These are phyloP conservation scores for Hetaerina americana DNA, from an alignment of 1,140 invertebrate genomes.

Conservation along the genomic window DNA sequence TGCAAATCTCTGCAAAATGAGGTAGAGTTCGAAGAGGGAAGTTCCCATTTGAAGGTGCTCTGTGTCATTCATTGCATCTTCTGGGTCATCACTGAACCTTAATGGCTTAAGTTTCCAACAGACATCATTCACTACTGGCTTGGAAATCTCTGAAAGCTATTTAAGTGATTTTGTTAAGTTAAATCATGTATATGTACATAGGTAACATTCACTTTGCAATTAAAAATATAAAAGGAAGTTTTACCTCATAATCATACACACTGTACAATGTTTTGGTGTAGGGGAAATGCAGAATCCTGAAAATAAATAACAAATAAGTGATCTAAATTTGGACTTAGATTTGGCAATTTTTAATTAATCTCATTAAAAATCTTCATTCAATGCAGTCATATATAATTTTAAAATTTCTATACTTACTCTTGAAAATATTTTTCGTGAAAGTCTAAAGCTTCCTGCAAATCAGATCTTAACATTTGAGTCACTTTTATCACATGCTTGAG, in stretches of 20 bases:
- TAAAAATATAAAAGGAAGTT: constrained; percentile 11
- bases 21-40: constrained; percentile 79
- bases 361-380: too few species aligned
- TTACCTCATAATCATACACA: constrained; percentile 60
- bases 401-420: constrained; percentile 40
- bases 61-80: constrained; percentile 19
- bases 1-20: constrained; percentile 73
- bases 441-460: constrained; percentile 66
- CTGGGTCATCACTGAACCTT: constrained; percentile 16
- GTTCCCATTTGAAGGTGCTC: constrained; percentile 65
- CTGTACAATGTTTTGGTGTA: constrained; percentile 58
- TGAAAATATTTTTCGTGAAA: constrained; percentile 71
- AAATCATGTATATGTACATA: not conserved
- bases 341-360: too few species aligned
- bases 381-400: too few species aligned
- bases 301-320: constrained; percentile 22
- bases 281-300: constrained; percentile 50
- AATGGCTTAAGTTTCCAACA: constrained; percentile 57
- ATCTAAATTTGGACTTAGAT: too few species aligned
- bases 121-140: constrained; percentile 53
- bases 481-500: constrained; percentile 67
- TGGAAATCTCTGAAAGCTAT: constrained; percentile 48
- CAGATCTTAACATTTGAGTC: constrained; percentile 63
- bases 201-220: too few species aligned
- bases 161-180: not conserved